Base-by-base conservation (phyloP, 1,140 invertebrate species). In the Drosophila obscura region DNA sequence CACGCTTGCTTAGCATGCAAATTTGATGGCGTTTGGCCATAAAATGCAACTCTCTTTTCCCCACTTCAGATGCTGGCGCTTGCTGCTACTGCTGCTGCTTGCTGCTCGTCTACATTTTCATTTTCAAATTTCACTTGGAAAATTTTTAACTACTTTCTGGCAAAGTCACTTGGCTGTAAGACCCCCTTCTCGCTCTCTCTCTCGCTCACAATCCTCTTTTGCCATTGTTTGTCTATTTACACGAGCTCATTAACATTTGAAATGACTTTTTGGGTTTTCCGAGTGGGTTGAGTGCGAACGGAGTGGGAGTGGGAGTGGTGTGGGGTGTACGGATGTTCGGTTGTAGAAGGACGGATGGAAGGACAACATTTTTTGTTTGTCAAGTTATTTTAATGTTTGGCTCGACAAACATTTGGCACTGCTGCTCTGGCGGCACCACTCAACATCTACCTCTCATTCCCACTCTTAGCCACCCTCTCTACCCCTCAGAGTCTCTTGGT, bases 191-290 rank as follows among this genome's bases (percentile, higher is more conserved):
- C 46, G 31, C 19, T 41, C 43, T 35, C 16, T 39, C 46, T 31
- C 13, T 48, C 31, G 28, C 13, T n/a, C 26, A 13, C 49, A 62
- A 66, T 57, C 66, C 68, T 77, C 77, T 84, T 67, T 51, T 62
- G 73, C 77, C 82, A 85, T 85, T 85, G 82, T 85, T 85, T 87
- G 82, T 87, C 83, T 87, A 87, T 87, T 88, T 87, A 87, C 79
- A 88, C 83, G 73, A 88, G 83, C 83, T 88, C 83, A 88, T 88
- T 88, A 88, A 88, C 83, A 88, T 88, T 88, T 88, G 83, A 88
- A 88, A 88, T 88, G 83, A 88, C 83, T 88, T 88, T 83, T 83
- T 73, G 75, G 52, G 13, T 49, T 24, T 35, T 8, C 57, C n/a
- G 50, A 39, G 35, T 39, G 31, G 41, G 8, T 43, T 52, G 43